Conservation (phyloP, 2,888 invertebrate species). For the Hypercompe scribonia region DNA sequence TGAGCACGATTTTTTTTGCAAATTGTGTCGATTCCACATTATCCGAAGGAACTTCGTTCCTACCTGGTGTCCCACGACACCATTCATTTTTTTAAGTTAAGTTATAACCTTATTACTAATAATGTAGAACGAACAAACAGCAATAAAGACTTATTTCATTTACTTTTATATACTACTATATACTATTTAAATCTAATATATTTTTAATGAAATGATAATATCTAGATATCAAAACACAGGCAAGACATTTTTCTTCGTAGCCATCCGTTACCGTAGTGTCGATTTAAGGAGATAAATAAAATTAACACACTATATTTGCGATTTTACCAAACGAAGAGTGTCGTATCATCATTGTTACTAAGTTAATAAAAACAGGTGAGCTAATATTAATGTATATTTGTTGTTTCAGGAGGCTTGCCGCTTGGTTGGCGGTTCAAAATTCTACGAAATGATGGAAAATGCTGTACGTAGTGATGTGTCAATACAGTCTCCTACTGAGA, state of each 20-base stretch:
- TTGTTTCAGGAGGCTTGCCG: constrained; percentile 76
- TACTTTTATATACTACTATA: no score
- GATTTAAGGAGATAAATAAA: not conserved
- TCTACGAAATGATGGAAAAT: constrained; percentile 80
- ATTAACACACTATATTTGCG: not conserved
- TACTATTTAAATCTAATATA: no score
- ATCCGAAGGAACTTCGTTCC: no score
- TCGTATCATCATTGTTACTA: not conserved
- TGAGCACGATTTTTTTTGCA: no score
- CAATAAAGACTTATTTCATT: no score
- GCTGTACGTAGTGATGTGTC: constrained; percentile 64
- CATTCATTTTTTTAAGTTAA: no score
- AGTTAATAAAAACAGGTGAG: not conserved
- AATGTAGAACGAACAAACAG: no score
- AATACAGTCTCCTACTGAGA: constrained; percentile 87
- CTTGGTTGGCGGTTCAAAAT: constrained; percentile 83
- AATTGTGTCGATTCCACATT: no score
- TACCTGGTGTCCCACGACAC: no score
- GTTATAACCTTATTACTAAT: no score
- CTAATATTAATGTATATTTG: constrained; percentile 3
- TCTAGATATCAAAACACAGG: not conserved
- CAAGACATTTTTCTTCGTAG: not conserved
- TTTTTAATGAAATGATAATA: no score
- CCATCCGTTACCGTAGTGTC: not conserved
- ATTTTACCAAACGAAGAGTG: not conserved